Evolutionary conservation across 2,888 invertebrate species (phyloP).

Genomic region (Pelosia muscerda): DNA sequence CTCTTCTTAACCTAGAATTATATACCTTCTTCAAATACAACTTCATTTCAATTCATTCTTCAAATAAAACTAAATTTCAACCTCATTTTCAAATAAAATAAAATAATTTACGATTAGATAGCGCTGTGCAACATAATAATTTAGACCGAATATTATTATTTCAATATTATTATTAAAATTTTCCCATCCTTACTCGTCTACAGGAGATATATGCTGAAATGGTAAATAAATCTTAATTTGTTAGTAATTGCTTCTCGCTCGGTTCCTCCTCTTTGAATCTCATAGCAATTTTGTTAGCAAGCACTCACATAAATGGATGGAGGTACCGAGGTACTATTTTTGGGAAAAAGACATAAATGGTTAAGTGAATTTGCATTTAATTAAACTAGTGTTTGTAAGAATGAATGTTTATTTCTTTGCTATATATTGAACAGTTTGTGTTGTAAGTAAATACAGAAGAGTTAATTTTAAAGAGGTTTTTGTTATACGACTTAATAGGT

Average conservation of each 20-base stretch:
- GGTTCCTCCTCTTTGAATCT: neutral
- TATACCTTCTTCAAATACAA: too few species aligned
- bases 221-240: slow-evolving; percentile 11
- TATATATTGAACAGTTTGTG: neutral
- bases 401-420: neutral
- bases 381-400: slow-evolving; percentile 2
- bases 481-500: too few species aligned
- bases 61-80: too few species aligned
- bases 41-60: too few species aligned
- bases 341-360: neutral
- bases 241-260: slow-evolving; percentile 7
- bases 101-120: too few species aligned
- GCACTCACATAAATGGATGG: slow-evolving; percentile 12
- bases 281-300: slow-evolving; percentile 12
- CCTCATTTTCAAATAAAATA: too few species aligned
- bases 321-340: neutral
- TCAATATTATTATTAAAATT: neutral
- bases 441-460: too few species aligned
- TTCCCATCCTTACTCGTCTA: neutral
- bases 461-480: too few species aligned
- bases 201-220: neutral
- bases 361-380: neutral
- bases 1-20: too few species aligned
- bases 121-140: too few species aligned
- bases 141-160: too few species aligned